Conservation (phyloP, 2,888 invertebrate species). For the Mamestra brassicae region DNA sequence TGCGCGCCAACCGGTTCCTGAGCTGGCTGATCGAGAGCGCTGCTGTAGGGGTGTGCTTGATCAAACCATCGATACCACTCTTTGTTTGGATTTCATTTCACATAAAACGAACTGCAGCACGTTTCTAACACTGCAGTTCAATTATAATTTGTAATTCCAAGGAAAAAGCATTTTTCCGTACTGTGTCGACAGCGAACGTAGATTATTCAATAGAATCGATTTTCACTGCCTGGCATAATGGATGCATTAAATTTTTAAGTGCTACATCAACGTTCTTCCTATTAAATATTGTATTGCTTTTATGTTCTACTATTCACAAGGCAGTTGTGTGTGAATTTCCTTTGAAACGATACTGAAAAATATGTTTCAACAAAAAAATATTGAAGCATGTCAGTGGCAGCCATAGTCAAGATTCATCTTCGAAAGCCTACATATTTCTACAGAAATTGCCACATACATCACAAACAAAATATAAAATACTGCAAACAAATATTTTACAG, state of each 20-base stretch:
- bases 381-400: slow-evolving; percentile 3
- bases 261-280: slow-evolving; percentile 65
- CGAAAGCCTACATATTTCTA: slow-evolving; percentile 37
- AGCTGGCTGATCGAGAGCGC: slow-evolving; percentile 67
- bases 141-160: slow-evolving; percentile 62
- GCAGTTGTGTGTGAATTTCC: not conserved
- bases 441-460: slow-evolving; percentile 51
- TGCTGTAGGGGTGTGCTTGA: slow-evolving; percentile 71
- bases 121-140: slow-evolving; percentile 54
- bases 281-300: slow-evolving; percentile 71
- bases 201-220: slow-evolving; percentile 78
- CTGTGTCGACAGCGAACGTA: slow-evolving; percentile 64
- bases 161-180: slow-evolving; percentile 56
- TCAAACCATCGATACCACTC: slow-evolving; percentile 78
- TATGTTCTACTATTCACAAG: slow-evolving; percentile 60
- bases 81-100: slow-evolving; percentile 75
- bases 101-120: slow-evolving; percentile 67
- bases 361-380: not conserved
- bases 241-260: slow-evolving; percentile 74
- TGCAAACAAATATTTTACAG: slow-evolving; percentile 56
- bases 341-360: slow-evolving; percentile 5
- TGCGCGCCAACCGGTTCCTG: slow-evolving; percentile 79
- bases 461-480: slow-evolving; percentile 56
- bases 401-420: slow-evolving; percentile 40
- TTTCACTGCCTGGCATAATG: slow-evolving; percentile 70